Evolutionary conservation across 2,113 vertebrate genomes (phyloP).

Genomic region (Thunnus thynnus): DNA sequence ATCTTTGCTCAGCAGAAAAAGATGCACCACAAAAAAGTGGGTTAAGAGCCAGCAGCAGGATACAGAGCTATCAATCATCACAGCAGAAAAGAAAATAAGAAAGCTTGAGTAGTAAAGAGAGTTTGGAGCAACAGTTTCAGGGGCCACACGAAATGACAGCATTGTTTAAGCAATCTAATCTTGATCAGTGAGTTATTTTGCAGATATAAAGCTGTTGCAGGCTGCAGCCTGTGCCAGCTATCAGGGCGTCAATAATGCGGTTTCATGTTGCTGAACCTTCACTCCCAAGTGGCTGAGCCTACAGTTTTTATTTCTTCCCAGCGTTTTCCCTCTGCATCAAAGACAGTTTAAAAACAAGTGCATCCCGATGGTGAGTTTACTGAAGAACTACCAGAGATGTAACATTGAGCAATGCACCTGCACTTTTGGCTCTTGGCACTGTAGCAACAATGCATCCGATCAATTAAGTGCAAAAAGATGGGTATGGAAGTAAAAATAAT

Average conservation of each 20-base stretch:
- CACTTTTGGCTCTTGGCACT: constrained; percentile 9
- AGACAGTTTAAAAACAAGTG: neutral
- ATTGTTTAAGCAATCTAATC: neutral
- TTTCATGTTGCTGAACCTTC: constrained; percentile 63
- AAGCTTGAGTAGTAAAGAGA: neutral
- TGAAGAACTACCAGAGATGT: neutral
- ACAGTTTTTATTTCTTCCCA: constrained; percentile 32
- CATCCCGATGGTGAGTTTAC: neutral
- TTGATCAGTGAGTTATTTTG: neutral
- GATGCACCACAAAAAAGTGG: constrained; percentile 58
- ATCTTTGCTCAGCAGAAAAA: constrained; percentile 79
- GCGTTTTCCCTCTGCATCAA: neutral
- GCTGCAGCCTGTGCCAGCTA: constrained; percentile 7
- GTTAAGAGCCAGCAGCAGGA: constrained; percentile 53
- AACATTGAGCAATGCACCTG: constrained; percentile 17
- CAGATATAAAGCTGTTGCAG: neutral
- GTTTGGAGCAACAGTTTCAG: neutral
- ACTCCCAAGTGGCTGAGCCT: constrained; percentile 37
- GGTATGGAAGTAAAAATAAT: neutral
- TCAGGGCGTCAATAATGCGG: constrained; percentile 56
- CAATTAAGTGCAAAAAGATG: neutral
- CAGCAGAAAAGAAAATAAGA: constrained; percentile 13
- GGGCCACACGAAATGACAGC: neutral
- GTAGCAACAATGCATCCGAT: constrained; percentile 34
- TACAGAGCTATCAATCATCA: neutral